These are phyloP conservation scores for Petroica traversi DNA, from an alignment of 2,113 vertebrate genomes.

Conservation along the genomic window DNA sequence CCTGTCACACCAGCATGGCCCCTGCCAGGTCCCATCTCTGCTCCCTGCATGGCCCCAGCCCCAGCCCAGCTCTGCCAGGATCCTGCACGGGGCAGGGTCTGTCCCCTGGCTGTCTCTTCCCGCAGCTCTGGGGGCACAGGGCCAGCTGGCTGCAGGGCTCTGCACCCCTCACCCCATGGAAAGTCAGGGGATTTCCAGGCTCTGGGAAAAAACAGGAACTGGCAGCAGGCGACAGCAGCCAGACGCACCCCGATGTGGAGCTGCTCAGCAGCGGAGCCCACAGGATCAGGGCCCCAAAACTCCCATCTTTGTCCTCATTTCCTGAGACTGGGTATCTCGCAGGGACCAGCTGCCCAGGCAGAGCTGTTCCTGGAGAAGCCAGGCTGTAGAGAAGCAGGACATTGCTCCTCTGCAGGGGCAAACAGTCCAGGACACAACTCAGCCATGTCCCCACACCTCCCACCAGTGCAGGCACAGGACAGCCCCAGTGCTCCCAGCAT, in stretches of 20 bases:
- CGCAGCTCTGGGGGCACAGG: not conserved
- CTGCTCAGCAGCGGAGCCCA: not conserved
- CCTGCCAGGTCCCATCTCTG: not conserved
- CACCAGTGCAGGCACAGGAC: not conserved
- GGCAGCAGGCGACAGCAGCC: fast-evolving
- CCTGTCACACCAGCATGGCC: fast-evolving
- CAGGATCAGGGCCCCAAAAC: not conserved
- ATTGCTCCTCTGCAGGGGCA: not conserved
- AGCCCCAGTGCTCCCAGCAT: not conserved
- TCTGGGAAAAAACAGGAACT: conserved; percentile 20
- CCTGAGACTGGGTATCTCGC: not conserved
- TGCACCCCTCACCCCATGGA: not conserved
- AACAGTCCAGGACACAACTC: not conserved
- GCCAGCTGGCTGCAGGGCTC: not conserved
- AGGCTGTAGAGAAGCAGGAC: too few species aligned
- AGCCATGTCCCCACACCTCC: not conserved
- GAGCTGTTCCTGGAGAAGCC: not conserved
- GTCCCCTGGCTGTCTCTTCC: not conserved
- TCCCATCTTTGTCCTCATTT: not conserved
- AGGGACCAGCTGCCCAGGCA: not conserved
- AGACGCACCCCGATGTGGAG: not conserved
- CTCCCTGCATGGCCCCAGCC: not conserved
- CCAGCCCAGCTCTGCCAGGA: not conserved
- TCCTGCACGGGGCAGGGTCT: not conserved
- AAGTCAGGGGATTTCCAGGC: conserved; percentile 56